phyloP scores from a whole-genome alignment of 1,140 invertebrate species.

The Temnothorax curvispinosus region DNA sequence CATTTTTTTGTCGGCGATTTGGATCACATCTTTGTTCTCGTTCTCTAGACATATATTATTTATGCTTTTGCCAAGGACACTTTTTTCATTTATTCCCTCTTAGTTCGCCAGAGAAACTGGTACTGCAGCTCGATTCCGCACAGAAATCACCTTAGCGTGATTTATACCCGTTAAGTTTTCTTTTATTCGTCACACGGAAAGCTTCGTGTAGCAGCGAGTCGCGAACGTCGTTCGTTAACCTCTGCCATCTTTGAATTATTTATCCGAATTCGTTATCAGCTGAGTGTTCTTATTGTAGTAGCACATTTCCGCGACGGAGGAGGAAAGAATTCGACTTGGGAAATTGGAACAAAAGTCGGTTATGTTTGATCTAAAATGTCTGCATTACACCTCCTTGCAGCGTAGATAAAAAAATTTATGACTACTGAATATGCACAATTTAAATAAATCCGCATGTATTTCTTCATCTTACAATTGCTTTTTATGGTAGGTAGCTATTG shows the following conservation, averaged over 20 bases:
- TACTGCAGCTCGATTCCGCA: not conserved
- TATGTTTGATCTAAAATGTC: not conserved
- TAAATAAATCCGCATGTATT: too few relatives aligned
- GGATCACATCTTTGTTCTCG: not conserved
- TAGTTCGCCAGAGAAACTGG: not conserved
- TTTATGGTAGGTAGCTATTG: not conserved
- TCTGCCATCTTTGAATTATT: constrained; percentile 67
- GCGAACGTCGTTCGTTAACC: constrained; percentile 55
- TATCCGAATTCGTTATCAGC: constrained; percentile 47
- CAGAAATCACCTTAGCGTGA: constrained; percentile 19
- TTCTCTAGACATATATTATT: constrained; percentile 18
- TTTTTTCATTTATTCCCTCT: constrained; percentile 17
- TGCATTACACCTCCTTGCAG: not conserved
- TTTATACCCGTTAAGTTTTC: constrained; percentile 29
- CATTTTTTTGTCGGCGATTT: not conserved
- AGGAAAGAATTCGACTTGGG: not conserved
- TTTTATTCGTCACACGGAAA: constrained; percentile 35
- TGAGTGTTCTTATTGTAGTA: not conserved
- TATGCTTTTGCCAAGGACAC: not conserved
- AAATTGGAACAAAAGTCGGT: not conserved
- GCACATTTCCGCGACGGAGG: not conserved
- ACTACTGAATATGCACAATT: not conserved
- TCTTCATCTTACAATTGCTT: not conserved
- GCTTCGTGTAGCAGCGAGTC: not conserved
- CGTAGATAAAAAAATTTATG: not conserved